Percentiles rank a stretch among this genome's conserved stretches.
Conservation (phyloP, 2,113 vertebrate species). For the Phaethon lepturus region DNA sequence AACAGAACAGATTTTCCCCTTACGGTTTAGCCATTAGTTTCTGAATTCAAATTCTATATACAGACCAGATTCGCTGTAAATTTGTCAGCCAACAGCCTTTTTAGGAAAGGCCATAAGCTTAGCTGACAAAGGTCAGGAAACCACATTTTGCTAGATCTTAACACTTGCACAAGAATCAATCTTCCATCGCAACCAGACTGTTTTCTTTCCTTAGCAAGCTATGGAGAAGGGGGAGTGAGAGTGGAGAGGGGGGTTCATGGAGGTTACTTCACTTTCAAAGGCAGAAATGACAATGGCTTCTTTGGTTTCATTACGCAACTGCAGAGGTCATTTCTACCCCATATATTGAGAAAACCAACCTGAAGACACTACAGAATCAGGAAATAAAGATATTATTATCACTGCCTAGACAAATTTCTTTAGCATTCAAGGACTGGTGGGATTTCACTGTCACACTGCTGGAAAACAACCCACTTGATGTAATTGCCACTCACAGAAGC, state of each 20-base stretch:
- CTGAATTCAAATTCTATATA: not conserved
- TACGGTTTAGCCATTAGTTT: constrained; percentile 10
- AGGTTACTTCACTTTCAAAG: not conserved
- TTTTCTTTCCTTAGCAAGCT: not conserved
- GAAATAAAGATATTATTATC: not conserved
- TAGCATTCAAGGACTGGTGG: not conserved
- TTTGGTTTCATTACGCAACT: not conserved
- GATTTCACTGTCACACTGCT: not conserved
- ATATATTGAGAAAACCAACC: not conserved
- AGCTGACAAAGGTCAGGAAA: constrained; percentile 12
- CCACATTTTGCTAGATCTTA: not conserved
- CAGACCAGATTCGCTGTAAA: not conserved
- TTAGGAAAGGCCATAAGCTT: constrained; percentile 15
- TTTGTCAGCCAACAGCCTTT: constrained; percentile 35
- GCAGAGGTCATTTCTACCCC: not conserved
- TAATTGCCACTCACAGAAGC: not conserved
- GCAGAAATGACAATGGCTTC: not conserved
- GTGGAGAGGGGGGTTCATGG: not conserved
- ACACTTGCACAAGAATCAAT: not conserved
- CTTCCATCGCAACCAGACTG: not conserved
- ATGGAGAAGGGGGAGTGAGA: not conserved
- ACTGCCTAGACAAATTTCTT: constrained; percentile 5
- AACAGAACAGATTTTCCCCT: constrained; percentile 36
- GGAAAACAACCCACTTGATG: not conserved
- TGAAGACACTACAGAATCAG: not conserved